phyloP scores from a whole-genome alignment of 2,113 vertebrate species.

The Ptychochromis oligacanthus region DNA sequence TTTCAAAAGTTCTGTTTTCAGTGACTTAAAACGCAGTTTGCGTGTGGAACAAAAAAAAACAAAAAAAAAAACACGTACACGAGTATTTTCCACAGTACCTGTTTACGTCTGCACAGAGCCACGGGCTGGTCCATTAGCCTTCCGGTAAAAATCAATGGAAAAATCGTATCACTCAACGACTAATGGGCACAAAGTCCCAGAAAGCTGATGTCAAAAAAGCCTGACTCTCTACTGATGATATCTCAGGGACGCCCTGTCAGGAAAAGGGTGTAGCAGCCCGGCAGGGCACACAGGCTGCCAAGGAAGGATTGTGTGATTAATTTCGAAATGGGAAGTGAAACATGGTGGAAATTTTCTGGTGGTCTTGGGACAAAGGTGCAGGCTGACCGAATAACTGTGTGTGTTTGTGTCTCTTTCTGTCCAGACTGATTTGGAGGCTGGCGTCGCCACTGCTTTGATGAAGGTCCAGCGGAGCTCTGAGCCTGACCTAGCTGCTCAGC shows the following conservation, averaged over 20 bases:
- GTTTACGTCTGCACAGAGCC: no score
- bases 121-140: background rate
- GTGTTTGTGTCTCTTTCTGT: background rate
- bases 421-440: constrained; percentile 52
- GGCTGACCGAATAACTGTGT: background rate
- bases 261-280: constrained; percentile 15
- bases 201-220: background rate
- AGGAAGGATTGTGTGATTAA: constrained; percentile 1
- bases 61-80: no score
- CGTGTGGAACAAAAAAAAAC: no score
- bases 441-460: constrained; percentile 35
- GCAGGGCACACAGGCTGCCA: background rate
- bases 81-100: no score
- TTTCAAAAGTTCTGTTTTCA: background rate
- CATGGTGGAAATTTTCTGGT: background rate
- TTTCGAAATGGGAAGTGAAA: background rate
- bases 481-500: constrained; percentile 56
- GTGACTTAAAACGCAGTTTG: background rate
- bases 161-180: background rate
- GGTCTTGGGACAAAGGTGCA: background rate
- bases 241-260: background rate
- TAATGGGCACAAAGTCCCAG: background rate
- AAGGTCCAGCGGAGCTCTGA: constrained; percentile 27
- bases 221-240: background rate
- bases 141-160: background rate